phyloP scores from a whole-genome alignment of 37 sponge, comb jelly and placozoan genomes.

The Theonella swinhoei region DNA sequence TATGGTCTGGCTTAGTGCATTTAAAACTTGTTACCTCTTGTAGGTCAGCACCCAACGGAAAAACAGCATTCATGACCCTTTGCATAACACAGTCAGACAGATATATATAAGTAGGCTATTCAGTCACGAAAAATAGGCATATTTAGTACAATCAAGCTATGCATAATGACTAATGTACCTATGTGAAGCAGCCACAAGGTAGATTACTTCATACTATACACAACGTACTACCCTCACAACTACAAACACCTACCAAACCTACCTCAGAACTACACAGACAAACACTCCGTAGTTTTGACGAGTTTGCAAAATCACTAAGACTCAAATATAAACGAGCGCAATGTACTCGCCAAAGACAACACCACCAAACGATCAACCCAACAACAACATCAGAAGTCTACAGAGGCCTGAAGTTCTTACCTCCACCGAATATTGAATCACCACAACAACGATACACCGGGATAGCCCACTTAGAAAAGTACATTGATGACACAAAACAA shows the following conservation, averaged over 20 bases:
- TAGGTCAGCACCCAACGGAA: too few relatives aligned
- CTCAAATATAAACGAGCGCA: not conserved
- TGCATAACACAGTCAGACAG: too few relatives aligned
- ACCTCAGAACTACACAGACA: not conserved
- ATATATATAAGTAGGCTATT: too few relatives aligned
- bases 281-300: not conserved
- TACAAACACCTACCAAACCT: not conserved
- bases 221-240: too few relatives aligned
- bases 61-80: too few relatives aligned
- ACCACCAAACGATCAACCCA: not conserved
- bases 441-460: constrained; percentile 1
- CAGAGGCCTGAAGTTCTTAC: constrained; percentile 13
- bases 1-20: not conserved
- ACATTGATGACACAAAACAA: constrained; percentile 17
- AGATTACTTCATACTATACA: too few relatives aligned
- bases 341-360: not conserved
- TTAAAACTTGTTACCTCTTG: too few relatives aligned
- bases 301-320: constrained; percentile 5
- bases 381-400: constrained; percentile 1
- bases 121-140: too few relatives aligned
- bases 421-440: not conserved
- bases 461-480: not conserved
- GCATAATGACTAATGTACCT: too few relatives aligned
- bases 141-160: too few relatives aligned
- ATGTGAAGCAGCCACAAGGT: too few relatives aligned